phyloP scores from a whole-genome alignment of 2,888 invertebrate species.

The Bedellia somnulentella region DNA sequence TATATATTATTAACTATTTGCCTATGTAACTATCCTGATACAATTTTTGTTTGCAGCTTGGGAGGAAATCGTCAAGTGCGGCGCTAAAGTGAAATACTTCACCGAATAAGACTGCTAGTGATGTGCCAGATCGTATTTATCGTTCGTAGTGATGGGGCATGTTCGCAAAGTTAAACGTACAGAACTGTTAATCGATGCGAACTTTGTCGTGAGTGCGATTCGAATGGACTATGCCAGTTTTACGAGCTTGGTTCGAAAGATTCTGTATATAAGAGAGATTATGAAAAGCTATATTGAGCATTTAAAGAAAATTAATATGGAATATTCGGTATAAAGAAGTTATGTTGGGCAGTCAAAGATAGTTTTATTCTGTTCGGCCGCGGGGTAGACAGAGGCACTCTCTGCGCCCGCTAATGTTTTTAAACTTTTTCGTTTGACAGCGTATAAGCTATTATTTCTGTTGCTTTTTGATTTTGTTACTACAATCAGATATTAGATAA shows the following conservation, averaged over 20 bases:
- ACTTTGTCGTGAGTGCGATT: no score
- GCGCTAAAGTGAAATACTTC: constrained; percentile 48
- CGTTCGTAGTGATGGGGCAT: no score
- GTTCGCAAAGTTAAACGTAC: no score
- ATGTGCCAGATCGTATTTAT: no score
- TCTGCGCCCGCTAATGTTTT: neutral
- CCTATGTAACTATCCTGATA: neutral
- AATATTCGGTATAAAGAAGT: constrained; percentile 11
- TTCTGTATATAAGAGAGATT: constrained; percentile 17
- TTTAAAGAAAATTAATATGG: constrained; percentile 20
- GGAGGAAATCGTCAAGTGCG: constrained; percentile 68
- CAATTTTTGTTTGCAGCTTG: constrained; percentile 63
- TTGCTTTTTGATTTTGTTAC: constrained; percentile 51
- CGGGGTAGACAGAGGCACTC: constrained; percentile 8
- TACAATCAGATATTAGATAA: no score
- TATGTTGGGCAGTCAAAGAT: constrained; percentile 15
- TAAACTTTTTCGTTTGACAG: neutral
- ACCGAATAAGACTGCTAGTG: constrained; percentile 25
- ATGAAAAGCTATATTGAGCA: constrained; percentile 19
- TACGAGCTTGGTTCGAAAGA: no score
- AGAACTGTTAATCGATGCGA: no score
- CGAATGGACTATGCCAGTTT: no score
- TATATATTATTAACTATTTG: neutral
- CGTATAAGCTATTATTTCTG: constrained; percentile 29
- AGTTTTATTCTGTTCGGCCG: constrained; percentile 17